A percentile compares a stretch with the other conserved stretches of the same genome.
phyloP scores from a whole-genome alignment of 2,113 vertebrate species.

The Planiliza haematocheilus region DNA sequence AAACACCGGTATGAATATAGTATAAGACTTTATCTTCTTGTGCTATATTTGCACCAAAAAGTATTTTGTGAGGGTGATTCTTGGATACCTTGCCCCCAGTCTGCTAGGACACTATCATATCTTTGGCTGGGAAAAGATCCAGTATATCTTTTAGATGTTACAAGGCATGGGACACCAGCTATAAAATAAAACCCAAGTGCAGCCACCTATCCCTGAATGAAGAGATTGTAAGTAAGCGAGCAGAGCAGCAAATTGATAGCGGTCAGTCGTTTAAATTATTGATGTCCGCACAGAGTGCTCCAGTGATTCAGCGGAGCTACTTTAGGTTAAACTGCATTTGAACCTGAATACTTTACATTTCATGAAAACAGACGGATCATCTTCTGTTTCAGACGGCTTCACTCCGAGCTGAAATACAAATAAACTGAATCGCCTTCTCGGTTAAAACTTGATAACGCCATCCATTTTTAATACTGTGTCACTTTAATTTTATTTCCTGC shows the following conservation, averaged over 20 bases:
- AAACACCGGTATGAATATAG: no score
- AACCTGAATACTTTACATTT: background rate
- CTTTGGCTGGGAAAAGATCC: background rate
- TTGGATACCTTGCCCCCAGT: background rate
- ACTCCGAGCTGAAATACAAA: constrained; percentile 3
- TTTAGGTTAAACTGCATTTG: constrained; percentile 26
- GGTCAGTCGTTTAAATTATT: constrained; percentile 22
- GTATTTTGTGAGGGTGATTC: no score
- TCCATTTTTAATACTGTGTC: background rate
- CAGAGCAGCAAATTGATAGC: constrained; percentile 5
- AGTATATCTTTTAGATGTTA: background rate
- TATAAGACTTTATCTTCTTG: no score
- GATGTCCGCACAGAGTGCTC: background rate
- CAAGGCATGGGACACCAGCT: background rate
- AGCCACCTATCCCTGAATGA: background rate
- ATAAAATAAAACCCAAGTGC: background rate
- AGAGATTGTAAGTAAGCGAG: background rate
- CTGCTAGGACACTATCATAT: constrained; percentile 1
- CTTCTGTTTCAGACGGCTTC: background rate
- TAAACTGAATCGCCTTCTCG: background rate
- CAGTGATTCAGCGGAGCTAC: background rate
- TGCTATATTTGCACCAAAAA: no score
- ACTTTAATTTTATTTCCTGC: background rate
- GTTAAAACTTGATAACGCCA: background rate
- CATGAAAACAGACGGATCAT: background rate